Percentiles rank a stretch among this genome's conserved stretches.
phyloP scores from a whole-genome alignment of 2,113 vertebrate species.

The Misgurnus mizolepis region DNA sequence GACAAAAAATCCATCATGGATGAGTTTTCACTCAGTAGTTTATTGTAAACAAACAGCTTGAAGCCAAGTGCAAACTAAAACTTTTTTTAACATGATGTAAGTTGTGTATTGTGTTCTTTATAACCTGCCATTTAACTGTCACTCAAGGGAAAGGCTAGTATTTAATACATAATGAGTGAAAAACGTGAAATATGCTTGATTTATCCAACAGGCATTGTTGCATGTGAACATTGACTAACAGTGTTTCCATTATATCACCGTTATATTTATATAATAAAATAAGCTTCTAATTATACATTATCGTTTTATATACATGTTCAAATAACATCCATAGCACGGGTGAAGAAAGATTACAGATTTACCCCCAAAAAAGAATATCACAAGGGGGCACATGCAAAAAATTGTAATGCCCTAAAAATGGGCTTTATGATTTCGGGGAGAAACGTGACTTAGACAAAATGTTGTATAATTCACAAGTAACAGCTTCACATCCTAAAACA shows the following conservation, averaged over 20 bases:
- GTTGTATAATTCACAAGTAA: constrained; percentile 19
- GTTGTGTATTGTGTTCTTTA: not conserved
- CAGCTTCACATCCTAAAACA: constrained; percentile 10
- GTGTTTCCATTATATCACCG: not conserved
- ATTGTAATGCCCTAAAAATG: not conserved
- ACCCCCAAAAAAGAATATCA: not conserved
- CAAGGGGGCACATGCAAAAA: not conserved
- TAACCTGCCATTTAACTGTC: not conserved
- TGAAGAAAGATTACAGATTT: not conserved
- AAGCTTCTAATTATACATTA: constrained; percentile 35
- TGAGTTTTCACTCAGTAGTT: not conserved
- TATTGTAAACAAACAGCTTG: not conserved
- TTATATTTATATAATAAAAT: constrained; percentile 49
- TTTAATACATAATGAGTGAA: constrained; percentile 22
- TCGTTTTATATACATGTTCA: constrained; percentile 43
- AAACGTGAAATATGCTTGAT: not conserved
- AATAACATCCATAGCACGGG: not conserved
- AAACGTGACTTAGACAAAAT: constrained; percentile 2
- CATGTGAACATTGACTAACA: constrained; percentile 6
- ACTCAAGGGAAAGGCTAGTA: not conserved
- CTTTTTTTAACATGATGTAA: not conserved
- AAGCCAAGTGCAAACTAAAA: constrained; percentile 3
- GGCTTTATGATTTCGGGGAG: not conserved
- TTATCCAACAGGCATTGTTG: not conserved
- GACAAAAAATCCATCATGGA: not conserved